Conservation (phyloP, 2,113 vertebrate genomes). For the Mesembrinibis cayennensis region DNA sequence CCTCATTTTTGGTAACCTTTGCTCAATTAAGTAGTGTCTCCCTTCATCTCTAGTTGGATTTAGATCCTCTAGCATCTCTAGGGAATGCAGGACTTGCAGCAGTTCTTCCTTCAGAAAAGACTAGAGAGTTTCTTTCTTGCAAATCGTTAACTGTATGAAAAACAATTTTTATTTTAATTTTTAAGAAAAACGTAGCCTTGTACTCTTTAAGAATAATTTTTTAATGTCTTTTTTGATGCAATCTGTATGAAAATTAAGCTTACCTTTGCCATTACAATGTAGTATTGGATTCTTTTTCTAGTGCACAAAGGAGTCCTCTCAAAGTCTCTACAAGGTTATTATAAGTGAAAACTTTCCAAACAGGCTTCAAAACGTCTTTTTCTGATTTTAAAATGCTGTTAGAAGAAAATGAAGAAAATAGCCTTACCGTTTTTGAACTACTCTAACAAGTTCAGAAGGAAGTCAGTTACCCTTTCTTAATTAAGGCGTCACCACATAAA, state of each 20-base stretch:
- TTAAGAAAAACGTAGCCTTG: background rate
- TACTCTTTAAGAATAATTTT: background rate
- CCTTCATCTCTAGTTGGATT: background rate
- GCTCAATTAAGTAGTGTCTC: slow-evolving; percentile 8
- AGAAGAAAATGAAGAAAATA: background rate
- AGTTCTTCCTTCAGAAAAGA: background rate
- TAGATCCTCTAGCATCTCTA: background rate
- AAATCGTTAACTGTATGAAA: background rate
- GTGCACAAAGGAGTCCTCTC: background rate
- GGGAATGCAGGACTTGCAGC: background rate
- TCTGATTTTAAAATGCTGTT: background rate
- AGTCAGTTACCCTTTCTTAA: background rate
- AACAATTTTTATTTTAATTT: background rate
- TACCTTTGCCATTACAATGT: background rate
- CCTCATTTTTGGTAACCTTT: slow-evolving; percentile 1
- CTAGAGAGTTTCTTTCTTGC: background rate
- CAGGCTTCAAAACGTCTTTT: background rate
- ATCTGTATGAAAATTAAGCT: background rate
- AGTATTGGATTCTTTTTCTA: background rate
- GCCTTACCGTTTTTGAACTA: background rate
- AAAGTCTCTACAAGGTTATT: background rate
- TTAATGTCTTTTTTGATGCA: background rate
- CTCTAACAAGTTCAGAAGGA: background rate
- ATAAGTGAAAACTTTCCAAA: background rate
- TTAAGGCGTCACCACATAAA: background rate